Base-by-base conservation (phyloP, 2,888 invertebrate species). In the Acheta domesticus region DNA sequence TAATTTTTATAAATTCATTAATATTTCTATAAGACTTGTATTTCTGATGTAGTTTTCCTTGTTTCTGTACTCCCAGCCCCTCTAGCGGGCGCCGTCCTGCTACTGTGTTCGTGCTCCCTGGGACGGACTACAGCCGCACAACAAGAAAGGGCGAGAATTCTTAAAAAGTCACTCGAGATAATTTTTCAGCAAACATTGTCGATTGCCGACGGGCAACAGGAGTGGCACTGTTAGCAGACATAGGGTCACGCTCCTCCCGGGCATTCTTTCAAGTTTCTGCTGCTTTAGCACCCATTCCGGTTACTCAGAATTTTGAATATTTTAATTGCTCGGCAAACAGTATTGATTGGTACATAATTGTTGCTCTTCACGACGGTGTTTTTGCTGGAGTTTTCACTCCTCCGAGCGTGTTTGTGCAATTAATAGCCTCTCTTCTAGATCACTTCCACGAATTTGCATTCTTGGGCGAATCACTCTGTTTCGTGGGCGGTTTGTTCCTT, bases 261-360 rank as follows among this genome's bases (percentile, higher is more conserved):
- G n/a, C 62, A 62, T 62, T n/a, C 62, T 62, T 62, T 62, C n/a
- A 62, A 62, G 62, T 19, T 62, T 12, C n/a, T 62, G 4, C 14
- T 62, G 62, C 8, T 62, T 62, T 19, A 36, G 8, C 36, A 36
- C 36, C 36, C 36, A 36, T 36, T 36, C 36, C 36, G 36, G 36
- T 14, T 62, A n/a, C 62, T 62, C 62, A n/a, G 62, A 62, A 62
- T 12, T 36, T n/a, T 62, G 62, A 62, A 62, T 62, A n/a, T 62
- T 62, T 62, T 62, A 62, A 62, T 62, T 62, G 62, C n/a, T 62
- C n/a, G 14, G 62, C 62, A 62, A 62, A 62, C 62, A 62, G n/a
- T n/a, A 62, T 62, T 62, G 62, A 62, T 62, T 62, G n/a, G 62
- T 62, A n/a, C n/a, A 19, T 62, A n/a, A 62, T 62, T n/a, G 62